Base-by-base conservation (phyloP, 92 coral and sea anemone species). In the Pocillopora grandis region DNA sequence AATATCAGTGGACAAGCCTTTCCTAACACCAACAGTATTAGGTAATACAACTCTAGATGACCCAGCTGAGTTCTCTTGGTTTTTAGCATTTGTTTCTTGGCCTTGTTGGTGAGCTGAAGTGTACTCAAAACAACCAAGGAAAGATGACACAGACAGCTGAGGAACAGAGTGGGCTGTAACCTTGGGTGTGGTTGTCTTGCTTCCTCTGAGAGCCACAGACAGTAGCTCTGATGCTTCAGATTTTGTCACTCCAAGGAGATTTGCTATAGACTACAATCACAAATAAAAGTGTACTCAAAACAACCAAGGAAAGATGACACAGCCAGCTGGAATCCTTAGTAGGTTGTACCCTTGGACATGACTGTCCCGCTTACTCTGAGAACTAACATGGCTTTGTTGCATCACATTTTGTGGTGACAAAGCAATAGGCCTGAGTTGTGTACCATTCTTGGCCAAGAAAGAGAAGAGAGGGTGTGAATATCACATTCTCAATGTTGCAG, bases 121-220 rank as follows among this genome's bases (percentile, higher is more conserved):
- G 65, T 81, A 84, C 86, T 97, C 99, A 83, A 97, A 97, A 84
- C 99, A 97, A 58, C 99, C 91, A 64, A 97, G 89, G 81, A 97
- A 94, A 59, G 94, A 80, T 0, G 93, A 92, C 57, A 94, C 88
- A 35, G 91, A 76, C 75, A 97, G 84, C 13, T 19, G 81, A 5
- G 64, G 18, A 77, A 70, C 64, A 12, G 86, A 82, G 17, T n/a
- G 76, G 87, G 62, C 56, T 85, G 85, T 52, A 69, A 61, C 66
- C 18, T 37, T 76, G 21, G 81, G 60, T 52, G 18, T 33, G 35
- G 76, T 27, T 18, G 85, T 72, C 42, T 81, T 83, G 78, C 86
- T 78, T 49, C 49, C 75, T 33, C 78, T 79, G 1, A 97, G 94
- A 55, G 87, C 27, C 27, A 27, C 78, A 35, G 85, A 65, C 63